Evolutionary conservation across 2,888 invertebrate genomes (phyloP), one percentile per base, ranked within the genome.

Genomic region (Agonopterix alstromeriana): DNA sequence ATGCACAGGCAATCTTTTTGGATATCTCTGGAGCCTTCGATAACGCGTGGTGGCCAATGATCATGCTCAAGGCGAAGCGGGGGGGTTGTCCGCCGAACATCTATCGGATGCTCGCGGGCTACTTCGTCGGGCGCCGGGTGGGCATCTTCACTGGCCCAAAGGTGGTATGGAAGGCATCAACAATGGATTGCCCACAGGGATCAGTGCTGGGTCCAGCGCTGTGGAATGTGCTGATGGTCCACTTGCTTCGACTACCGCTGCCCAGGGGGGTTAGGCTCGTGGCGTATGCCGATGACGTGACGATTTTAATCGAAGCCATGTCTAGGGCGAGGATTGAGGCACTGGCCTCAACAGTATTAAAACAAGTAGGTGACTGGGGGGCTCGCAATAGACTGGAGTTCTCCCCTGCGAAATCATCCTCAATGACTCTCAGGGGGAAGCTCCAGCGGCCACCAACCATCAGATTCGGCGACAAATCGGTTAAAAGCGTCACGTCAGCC

Each of bases 1-100:
- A 71, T 12, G 57, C 62, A 0, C 60, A 59, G 41, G 57, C 53
- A 0, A 50, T 67, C 0, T 55, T 65, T 8, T 10, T 67, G n/a
- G 65, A 71, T 53, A 68, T 68, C n/a, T 54, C 61, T 0, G 66
- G 64, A 67, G 38, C 38, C 9, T 38, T 38, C n/a, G 10, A 36
- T 36, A 36, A 36, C 36, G 36, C 36, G n/a, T 36, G 36, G 36
- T 36, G 36, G 36, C 36, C 36, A 1, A 36, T 36, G 36, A 9
- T 36, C 9, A 10, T 36, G 36, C 36, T 67, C 65, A 64, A 61
- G 51, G 62, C 54, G 3, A 65, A 62, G 48, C 42, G 42, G 2
- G 44, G 54, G 1, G 58, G 62, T 0, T 55, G 55, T 27, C 60
- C 64, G 27, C 53, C 53, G 0, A 60, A 70, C 52, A 50, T 71